Percentiles rank a stretch among this genome's conserved stretches.
phyloP scores from a whole-genome alignment of 2,113 vertebrate genomes.

The Origma solitaria region DNA sequence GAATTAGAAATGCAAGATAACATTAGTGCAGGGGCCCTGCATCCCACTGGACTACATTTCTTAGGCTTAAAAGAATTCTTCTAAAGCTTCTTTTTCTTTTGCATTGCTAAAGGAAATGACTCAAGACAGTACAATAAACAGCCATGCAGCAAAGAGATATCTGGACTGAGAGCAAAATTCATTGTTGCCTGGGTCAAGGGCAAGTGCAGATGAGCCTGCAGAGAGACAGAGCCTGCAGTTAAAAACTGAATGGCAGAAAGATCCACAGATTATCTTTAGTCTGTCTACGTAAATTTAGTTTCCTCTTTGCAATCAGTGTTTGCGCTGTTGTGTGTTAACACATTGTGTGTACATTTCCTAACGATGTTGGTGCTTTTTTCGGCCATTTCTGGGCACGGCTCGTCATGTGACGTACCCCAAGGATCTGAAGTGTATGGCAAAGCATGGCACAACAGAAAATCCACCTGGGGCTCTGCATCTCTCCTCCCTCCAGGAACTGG shows the following conservation, averaged over 20 bases:
- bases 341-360: neutral
- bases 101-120: conserved; percentile 6
- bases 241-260: neutral
- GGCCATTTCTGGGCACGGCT: fast-evolving
- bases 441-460: neutral
- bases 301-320: neutral
- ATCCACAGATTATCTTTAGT: neutral
- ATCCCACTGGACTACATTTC: neutral
- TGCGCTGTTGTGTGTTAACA: neutral
- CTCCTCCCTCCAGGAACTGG: neutral
- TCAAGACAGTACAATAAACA: conserved; percentile 9
- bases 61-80: neutral
- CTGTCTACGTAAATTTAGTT: neutral
- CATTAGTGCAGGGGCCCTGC: neutral
- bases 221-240: neutral
- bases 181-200: neutral
- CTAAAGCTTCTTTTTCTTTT: neutral
- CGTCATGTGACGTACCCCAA: fast-evolving
- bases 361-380: neutral
- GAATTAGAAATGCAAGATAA: neutral
- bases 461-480: neutral
- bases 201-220: neutral
- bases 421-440: neutral
- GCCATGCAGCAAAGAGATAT: neutral
- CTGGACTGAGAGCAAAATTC: neutral